These are phyloP conservation scores for Chaunax sp. DNA, from an alignment of 2,797 vertebrate species.

Conservation along the genomic window DNA sequence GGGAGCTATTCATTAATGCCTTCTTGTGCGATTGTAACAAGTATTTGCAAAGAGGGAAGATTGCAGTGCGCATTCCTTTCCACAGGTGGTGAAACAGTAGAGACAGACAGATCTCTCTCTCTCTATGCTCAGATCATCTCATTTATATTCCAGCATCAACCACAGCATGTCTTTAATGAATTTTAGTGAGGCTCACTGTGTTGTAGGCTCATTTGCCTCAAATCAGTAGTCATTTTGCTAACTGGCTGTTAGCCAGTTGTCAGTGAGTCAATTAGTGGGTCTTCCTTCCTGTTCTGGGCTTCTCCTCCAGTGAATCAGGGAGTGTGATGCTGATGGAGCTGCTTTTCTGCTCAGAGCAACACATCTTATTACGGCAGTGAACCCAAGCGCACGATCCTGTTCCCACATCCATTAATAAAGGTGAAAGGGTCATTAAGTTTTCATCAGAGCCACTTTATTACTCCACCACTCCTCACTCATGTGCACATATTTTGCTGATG, in stretches of 20 bases:
- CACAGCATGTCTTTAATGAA: background rate
- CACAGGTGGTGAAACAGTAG: slow-evolving; percentile 29
- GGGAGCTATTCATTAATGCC: slow-evolving; percentile 79
- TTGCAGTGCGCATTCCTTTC: slow-evolving; percentile 17
- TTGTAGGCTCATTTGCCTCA: slow-evolving; percentile 48
- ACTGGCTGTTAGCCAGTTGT: slow-evolving; percentile 30
- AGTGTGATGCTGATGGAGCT: slow-evolving; percentile 40
- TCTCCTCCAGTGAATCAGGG: slow-evolving; percentile 23
- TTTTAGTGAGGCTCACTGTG: background rate
- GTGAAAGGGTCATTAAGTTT: slow-evolving; percentile 79
- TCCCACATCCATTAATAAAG: slow-evolving; percentile 76
- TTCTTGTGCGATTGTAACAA: slow-evolving; percentile 65
- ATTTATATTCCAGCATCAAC: slow-evolving; percentile 10
- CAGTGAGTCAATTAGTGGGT: slow-evolving; percentile 45
- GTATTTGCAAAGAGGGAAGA: slow-evolving; percentile 36
- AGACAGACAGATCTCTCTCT: too few relatives aligned
- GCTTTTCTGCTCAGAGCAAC: slow-evolving; percentile 27
- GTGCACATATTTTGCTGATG: slow-evolving; percentile 61
- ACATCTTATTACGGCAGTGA: slow-evolving; percentile 40
- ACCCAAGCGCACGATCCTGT: slow-evolving; percentile 38
- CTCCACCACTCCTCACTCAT: slow-evolving; percentile 65
- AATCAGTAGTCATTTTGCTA: slow-evolving; percentile 36
- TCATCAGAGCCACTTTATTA: slow-evolving; percentile 76
- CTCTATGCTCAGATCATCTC: background rate
- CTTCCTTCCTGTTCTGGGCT: slow-evolving; percentile 30